Conservation (phyloP, 2,797 vertebrate genomes). For the Lophius americanus region DNA sequence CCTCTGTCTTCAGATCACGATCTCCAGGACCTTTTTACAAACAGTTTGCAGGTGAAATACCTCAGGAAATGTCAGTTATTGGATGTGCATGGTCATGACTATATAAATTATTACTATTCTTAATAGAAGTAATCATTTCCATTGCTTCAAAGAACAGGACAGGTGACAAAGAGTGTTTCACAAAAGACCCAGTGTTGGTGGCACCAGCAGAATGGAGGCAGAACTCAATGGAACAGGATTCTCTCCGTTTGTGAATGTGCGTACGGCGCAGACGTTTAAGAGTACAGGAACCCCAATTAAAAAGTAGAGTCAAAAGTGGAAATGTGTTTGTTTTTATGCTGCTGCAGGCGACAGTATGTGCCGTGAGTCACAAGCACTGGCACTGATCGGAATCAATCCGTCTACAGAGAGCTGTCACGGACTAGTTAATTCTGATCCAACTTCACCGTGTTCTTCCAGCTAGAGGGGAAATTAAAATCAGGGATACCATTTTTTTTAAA, state of each 20-base stretch:
- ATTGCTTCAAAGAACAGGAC: slow-evolving; percentile 57
- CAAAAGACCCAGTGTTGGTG: slow-evolving; percentile 48
- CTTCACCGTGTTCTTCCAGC: slow-evolving; percentile 14
- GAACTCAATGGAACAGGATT: slow-evolving; percentile 66
- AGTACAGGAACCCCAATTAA: slow-evolving; percentile 53
- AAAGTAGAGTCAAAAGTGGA: slow-evolving; percentile 46
- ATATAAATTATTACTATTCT: no score
- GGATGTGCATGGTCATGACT: neutral
- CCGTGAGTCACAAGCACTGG: slow-evolving; percentile 33
- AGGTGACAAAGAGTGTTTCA: slow-evolving; percentile 50
- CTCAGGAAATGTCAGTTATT: slow-evolving; percentile 3
- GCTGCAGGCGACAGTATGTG: slow-evolving; percentile 35
- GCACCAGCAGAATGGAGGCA: slow-evolving; percentile 65
- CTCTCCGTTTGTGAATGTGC: slow-evolving; percentile 22
- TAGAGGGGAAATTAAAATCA: slow-evolving; percentile 23
- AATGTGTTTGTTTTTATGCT: slow-evolving; percentile 50
- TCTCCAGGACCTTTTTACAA: neutral
- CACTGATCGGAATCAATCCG: slow-evolving; percentile 33
- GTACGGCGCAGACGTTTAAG: slow-evolving; percentile 13
- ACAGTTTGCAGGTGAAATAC: slow-evolving; percentile 24
- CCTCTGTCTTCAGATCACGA: slow-evolving; percentile 4
- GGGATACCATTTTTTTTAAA: slow-evolving; percentile 25
- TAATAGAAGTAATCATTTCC: slow-evolving; percentile 38
- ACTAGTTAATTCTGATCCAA: slow-evolving; percentile 45
- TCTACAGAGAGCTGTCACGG: slow-evolving; percentile 35